A percentile compares a stretch with the other conserved stretches of the same genome.
Evolutionary conservation across 2,113 vertebrate species (phyloP).

Genomic region (Coryphaenoides rupestris): DNA sequence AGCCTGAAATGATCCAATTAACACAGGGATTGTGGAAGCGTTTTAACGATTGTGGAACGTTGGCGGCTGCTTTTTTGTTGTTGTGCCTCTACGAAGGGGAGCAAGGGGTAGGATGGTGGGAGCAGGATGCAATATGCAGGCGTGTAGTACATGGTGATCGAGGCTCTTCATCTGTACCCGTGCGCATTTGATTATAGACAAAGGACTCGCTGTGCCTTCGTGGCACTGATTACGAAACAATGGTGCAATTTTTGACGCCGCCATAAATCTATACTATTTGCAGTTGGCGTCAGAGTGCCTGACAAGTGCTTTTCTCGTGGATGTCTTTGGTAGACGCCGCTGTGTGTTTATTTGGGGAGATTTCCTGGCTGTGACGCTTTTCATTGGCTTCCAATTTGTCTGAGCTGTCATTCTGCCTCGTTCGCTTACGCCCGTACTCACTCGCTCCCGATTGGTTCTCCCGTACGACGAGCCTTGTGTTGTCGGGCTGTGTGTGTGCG

Average conservation of each 20-base stretch:
- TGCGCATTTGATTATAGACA: neutral
- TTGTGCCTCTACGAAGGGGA: neutral
- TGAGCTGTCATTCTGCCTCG: neutral
- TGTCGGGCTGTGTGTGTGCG: neutral
- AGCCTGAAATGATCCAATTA: conserved; percentile 49
- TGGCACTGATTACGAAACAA: conserved; percentile 7
- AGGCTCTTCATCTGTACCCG: neutral
- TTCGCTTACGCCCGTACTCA: neutral
- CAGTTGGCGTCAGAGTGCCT: neutral
- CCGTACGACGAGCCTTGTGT: neutral
- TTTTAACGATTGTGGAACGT: conserved; percentile 31
- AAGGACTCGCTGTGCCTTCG: neutral
- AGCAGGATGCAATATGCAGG: neutral
- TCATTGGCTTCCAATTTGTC: conserved; percentile 4
- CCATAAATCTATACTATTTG: conserved; percentile 4
- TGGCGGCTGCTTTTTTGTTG: conserved; percentile 24
- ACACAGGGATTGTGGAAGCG: conserved; percentile 26
- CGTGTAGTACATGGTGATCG: neutral
- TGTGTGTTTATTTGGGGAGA: neutral
- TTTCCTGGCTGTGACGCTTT: neutral
- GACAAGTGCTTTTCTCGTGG: neutral
- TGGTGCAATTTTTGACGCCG: conserved; percentile 10
- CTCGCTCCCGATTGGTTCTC: neutral
- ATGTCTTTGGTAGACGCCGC: neutral
- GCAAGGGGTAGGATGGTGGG: neutral